A percentile compares a stretch with the other conserved stretches of the same genome.
These are phyloP conservation scores for Gallinago undulata DNA, from an alignment of 2,113 vertebrate genomes.

Conservation along the genomic window DNA sequence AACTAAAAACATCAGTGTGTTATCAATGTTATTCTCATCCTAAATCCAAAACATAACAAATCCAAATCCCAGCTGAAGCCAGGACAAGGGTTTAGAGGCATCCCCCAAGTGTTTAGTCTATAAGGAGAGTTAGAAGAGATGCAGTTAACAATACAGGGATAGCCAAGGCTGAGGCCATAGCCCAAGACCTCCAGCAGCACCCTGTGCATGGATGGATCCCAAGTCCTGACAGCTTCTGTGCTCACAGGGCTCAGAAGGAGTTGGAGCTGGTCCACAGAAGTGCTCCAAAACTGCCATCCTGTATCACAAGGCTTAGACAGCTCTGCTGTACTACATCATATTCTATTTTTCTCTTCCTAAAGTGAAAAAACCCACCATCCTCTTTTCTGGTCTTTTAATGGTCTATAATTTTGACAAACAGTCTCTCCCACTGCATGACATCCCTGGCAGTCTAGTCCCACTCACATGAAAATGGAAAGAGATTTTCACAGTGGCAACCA, in stretches of 20 bases:
- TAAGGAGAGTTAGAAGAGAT: background rate
- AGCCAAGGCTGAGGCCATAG: background rate
- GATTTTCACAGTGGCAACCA: background rate
- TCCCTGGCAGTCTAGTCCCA: background rate
- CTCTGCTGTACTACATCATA: background rate
- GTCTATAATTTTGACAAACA: background rate
- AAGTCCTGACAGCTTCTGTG: background rate
- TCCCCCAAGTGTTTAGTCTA: background rate
- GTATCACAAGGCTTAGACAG: background rate
- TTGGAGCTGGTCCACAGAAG: background rate
- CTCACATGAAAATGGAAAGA: background rate
- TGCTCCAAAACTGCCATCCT: background rate
- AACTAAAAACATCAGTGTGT: background rate
- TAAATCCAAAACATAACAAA: background rate
- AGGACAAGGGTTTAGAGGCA: background rate
- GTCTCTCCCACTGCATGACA: background rate
- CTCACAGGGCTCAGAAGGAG: background rate
- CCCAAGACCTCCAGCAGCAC: background rate
- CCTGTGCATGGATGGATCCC: background rate
- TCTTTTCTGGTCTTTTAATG: background rate
- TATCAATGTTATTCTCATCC: background rate
- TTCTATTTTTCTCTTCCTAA: background rate
- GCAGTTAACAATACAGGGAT: background rate
- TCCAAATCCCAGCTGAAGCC: background rate
- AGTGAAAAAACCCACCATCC: background rate